Percentiles rank a stretch among this genome's conserved stretches.
Conservation (phyloP, 2,113 vertebrate species). For the Psephotus haematonotus region DNA sequence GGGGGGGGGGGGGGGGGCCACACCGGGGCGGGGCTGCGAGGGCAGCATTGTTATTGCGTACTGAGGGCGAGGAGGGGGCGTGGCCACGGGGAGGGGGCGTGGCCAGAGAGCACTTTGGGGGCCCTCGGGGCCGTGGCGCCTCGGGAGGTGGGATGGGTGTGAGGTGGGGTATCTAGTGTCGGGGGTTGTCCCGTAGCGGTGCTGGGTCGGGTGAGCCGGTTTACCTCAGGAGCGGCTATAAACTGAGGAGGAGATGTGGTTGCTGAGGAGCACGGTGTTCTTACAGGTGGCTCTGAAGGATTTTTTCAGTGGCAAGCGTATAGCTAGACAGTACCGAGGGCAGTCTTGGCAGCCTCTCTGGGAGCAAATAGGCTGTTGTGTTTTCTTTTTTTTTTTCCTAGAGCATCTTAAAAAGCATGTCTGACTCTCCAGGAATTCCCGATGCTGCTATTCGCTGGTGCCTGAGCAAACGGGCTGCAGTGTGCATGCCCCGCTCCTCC, state of each 20-base stretch:
- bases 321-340: accelerated
- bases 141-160: accelerated
- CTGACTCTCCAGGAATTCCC: neutral
- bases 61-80: no score
- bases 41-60: no score
- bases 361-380: neutral
- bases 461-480: neutral
- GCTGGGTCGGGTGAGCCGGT: accelerated
- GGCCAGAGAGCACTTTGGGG: no score
- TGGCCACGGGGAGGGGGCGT: no score
- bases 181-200: accelerated
- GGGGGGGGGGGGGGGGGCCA: neutral
- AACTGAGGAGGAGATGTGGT: neutral
- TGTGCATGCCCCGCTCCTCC: neutral
- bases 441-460: neutral
- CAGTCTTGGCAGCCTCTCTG: neutral
- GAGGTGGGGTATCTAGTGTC: accelerated
- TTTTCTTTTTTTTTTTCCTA: no score
- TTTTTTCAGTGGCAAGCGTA: neutral
- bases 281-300: neutral
- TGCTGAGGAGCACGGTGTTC: neutral
- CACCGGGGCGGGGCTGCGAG: no score
- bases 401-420: neutral
- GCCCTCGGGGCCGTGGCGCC: neutral
- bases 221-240: accelerated